phyloP scores from a whole-genome alignment of 2,797 vertebrate species.

The Eulemur albifrons region DNA sequence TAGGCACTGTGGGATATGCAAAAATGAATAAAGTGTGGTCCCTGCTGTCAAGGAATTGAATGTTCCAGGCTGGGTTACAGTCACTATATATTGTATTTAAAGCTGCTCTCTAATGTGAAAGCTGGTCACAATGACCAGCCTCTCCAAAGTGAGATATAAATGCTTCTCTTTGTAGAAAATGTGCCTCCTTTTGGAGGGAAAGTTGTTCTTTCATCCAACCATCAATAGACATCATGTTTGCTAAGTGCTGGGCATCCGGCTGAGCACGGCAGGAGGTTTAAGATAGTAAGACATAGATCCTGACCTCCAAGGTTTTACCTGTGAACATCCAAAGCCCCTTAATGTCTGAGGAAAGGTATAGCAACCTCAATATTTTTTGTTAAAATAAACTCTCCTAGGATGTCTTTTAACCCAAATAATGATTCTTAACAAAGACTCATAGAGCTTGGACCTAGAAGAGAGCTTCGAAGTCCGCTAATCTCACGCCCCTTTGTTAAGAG shows the following conservation, averaged over 20 bases:
- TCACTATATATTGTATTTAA: background rate
- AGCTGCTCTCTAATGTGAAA: background rate
- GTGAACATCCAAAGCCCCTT: conserved; percentile 58
- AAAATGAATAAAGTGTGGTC: background rate
- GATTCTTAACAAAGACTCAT: conserved; percentile 35
- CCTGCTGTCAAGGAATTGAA: background rate
- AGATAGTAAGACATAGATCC: conserved; percentile 14
- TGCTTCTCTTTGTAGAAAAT: conserved; percentile 36
- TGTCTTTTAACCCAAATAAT: conserved; percentile 59
- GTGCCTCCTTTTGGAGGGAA: conserved; percentile 18
- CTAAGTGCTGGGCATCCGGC: background rate
- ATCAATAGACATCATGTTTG: conserved; percentile 40
- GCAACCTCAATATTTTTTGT: conserved; percentile 43
- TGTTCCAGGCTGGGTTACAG: background rate
- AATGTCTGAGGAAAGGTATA: conserved; percentile 57
- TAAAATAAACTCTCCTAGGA: conserved; percentile 43
- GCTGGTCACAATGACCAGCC: background rate
- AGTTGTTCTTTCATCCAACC: conserved; percentile 39
- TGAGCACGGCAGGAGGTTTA: background rate
- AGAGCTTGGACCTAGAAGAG: background rate
- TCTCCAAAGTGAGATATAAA: conserved; percentile 49
- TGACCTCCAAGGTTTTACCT: conserved; percentile 56
- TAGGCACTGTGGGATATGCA: background rate
- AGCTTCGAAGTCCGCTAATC: conserved; percentile 13
- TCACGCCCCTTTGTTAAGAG: background rate